Evolutionary conservation across 2,797 vertebrate genomes (phyloP).

Genomic region (Pyrocephalus nanus): DNA sequence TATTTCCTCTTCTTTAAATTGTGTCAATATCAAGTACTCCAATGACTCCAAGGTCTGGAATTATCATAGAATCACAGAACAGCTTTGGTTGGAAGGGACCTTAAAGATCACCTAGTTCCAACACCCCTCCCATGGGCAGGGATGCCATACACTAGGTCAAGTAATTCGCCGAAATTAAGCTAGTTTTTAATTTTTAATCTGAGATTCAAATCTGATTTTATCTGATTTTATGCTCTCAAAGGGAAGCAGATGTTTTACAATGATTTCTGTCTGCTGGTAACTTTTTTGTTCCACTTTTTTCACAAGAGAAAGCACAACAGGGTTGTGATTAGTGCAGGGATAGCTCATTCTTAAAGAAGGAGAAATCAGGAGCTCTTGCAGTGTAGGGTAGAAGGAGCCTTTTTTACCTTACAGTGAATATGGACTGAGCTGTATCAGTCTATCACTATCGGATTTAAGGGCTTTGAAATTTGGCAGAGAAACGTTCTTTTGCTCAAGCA

Average conservation of each 20-base stretch:
- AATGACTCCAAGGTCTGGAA: neutral
- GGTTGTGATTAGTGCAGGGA: neutral
- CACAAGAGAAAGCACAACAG: neutral
- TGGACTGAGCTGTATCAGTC: neutral
- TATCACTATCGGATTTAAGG: neutral
- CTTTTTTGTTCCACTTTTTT: neutral
- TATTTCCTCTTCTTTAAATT: neutral
- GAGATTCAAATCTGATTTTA: neutral
- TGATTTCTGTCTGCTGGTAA: neutral
- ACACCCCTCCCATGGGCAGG: neutral
- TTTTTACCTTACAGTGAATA: neutral
- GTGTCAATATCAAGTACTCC: neutral
- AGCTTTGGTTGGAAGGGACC: neutral
- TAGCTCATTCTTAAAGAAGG: neutral
- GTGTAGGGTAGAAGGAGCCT: neutral
- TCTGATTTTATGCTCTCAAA: neutral
- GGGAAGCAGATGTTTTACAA: neutral
- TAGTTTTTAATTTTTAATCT: neutral
- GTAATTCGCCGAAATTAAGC: neutral
- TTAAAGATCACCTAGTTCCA: neutral
- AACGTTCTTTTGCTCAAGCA: neutral
- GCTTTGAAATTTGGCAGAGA: neutral
- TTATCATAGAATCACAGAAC: neutral
- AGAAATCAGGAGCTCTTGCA: rapidly evolving
- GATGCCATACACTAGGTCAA: neutral